phyloP scores from a whole-genome alignment of 2,888 invertebrate genomes.

The Lithophane semibrunnea region DNA sequence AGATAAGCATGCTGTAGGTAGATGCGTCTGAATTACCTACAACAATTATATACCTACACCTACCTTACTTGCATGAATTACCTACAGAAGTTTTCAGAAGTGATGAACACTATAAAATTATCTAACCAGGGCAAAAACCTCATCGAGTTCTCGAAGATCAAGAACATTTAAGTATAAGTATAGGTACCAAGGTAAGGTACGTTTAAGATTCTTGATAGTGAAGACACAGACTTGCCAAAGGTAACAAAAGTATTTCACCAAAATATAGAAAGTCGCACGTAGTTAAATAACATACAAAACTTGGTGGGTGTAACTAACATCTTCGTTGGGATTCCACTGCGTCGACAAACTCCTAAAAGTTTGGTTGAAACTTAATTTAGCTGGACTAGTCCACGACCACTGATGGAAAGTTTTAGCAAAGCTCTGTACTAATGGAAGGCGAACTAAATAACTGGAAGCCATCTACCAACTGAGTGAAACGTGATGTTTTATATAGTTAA shows the following conservation, averaged over 20 bases:
- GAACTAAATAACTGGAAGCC: slow-evolving; percentile 68
- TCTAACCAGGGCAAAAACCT: not conserved
- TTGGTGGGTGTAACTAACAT: slow-evolving; percentile 67
- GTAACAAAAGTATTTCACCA: slow-evolving; percentile 14
- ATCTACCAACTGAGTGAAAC: slow-evolving; percentile 57
- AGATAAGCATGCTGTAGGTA: too few species aligned
- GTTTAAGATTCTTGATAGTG: not conserved
- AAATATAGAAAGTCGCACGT: slow-evolving; percentile 55
- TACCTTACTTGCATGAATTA: too few species aligned
- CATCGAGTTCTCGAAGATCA: not conserved
- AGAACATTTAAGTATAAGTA: too few species aligned
- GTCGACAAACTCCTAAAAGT: slow-evolving; percentile 73
- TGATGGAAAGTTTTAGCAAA: slow-evolving; percentile 73
- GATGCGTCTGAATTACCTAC: too few species aligned
- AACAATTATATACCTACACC: too few species aligned
- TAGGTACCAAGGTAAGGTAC: not conserved
- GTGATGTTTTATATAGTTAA: slow-evolving; percentile 6
- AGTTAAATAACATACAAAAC: slow-evolving; percentile 65
- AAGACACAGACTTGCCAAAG: not conserved
- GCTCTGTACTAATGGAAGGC: slow-evolving; percentile 72
- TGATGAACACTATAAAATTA: not conserved
- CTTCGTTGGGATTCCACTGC: slow-evolving; percentile 71
- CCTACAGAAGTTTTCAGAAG: not conserved
- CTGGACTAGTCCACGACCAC: slow-evolving; percentile 73
- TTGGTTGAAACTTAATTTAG: slow-evolving; percentile 79